phyloP scores from a whole-genome alignment of 2,888 invertebrate species.

The Drosophila mercatorum region DNA sequence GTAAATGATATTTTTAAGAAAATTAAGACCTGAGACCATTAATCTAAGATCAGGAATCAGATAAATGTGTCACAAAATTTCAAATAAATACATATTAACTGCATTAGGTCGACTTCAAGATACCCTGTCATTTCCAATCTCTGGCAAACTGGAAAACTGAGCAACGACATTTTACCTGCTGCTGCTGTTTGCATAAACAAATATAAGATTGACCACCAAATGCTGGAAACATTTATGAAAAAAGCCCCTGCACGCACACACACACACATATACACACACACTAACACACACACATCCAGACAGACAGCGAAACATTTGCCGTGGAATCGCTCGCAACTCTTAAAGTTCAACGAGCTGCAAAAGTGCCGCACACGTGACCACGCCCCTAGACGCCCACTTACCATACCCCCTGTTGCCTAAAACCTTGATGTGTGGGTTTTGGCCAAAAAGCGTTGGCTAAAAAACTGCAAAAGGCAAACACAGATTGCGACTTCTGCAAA shows the following conservation, averaged over 20 bases:
- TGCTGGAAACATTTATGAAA: constrained; percentile 9
- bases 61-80: too few species aligned
- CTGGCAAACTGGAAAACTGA: constrained; percentile 18
- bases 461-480: constrained; percentile 9
- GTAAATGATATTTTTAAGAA: background rate
- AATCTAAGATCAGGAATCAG: too few species aligned
- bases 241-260: background rate
- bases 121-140: too few species aligned
- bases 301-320: background rate
- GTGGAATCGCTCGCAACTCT: background rate
- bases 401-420: background rate
- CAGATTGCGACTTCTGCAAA: constrained; percentile 1
- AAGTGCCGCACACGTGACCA: constrained; percentile 13
- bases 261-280: background rate
- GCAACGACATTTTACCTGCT: constrained; percentile 12
- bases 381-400: background rate
- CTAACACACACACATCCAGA: background rate
- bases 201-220: constrained; percentile 18
- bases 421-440: background rate
- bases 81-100: too few species aligned
- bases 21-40: background rate
- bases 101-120: too few species aligned
- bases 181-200: constrained; percentile 17
- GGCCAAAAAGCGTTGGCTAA: background rate
- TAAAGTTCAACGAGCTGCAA: constrained; percentile 18